Percentiles rank a stretch among this genome's conserved stretches.
Conservation (phyloP, 2,113 vertebrate species). For the Serilophus lunatus region DNA sequence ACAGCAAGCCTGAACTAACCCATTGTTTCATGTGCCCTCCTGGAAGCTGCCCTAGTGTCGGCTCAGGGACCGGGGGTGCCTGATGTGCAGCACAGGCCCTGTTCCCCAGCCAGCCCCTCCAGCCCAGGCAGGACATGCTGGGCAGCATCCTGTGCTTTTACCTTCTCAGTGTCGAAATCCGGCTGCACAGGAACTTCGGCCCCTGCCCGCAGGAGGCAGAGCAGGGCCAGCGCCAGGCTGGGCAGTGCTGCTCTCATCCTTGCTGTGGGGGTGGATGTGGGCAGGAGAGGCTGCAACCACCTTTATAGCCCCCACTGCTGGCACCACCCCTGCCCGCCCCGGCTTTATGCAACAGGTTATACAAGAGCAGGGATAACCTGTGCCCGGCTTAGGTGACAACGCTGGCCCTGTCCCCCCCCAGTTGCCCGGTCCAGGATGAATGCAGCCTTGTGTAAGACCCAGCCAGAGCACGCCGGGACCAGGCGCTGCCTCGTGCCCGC, state of each 20-base stretch:
- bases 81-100: rapidly evolving
- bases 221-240: conserved; percentile 52
- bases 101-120: not conserved
- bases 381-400: not conserved
- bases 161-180: not conserved
- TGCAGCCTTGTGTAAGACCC: not conserved
- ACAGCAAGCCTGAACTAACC: no score
- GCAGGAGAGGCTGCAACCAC: not conserved
- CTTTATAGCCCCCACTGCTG: not conserved
- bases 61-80: not conserved
- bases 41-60: not conserved
- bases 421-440: not conserved
- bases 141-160: not conserved
- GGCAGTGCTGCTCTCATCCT: conserved; percentile 56
- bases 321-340: not conserved
- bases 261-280: not conserved
- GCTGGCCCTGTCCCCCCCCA: not conserved
- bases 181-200: conserved; percentile 26
- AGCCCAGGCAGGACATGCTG: not conserved
- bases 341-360: conserved; percentile 14
- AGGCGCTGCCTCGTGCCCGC: rapidly evolving
- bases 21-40: not conserved
- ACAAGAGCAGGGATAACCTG: not conserved
- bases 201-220: conserved; percentile 40
- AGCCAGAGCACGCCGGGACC: rapidly evolving